A percentile compares a stretch with the other conserved stretches of the same genome.
Conservation (phyloP, 2,113 vertebrate species). For the Empidonax traillii region DNA sequence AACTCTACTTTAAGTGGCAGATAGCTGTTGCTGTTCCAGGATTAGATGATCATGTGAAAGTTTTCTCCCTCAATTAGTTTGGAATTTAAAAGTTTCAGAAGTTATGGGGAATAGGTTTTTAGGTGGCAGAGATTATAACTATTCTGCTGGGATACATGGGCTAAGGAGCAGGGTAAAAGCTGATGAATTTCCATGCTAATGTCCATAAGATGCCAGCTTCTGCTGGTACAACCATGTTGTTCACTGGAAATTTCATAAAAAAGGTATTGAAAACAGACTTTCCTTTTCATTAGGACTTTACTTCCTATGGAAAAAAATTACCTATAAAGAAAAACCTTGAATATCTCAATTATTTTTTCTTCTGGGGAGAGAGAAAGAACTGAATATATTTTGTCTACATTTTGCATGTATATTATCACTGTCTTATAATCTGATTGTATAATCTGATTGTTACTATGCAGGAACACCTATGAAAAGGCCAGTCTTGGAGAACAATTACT, state of each 20-base stretch:
- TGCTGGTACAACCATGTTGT: neutral
- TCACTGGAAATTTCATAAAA: neutral
- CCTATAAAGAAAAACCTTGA: neutral
- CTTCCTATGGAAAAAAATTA: neutral
- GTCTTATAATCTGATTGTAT: neutral
- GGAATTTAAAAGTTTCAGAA: constrained; percentile 1
- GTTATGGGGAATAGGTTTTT: neutral
- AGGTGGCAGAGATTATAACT: neutral
- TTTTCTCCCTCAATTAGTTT: neutral
- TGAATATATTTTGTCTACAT: neutral
- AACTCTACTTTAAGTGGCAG: neutral
- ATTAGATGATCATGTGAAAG: neutral
- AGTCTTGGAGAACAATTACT: neutral
- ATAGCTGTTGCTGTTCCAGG: neutral
- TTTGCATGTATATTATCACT: neutral
- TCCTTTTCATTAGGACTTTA: neutral
- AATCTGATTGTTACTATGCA: neutral
- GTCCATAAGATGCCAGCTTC: neutral
- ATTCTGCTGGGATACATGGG: neutral
- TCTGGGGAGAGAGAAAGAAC: neutral
- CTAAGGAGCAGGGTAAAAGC: neutral
- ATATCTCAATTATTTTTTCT: neutral
- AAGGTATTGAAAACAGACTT: neutral
- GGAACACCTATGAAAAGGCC: neutral
- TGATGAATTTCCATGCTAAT: neutral